phyloP scores from a whole-genome alignment of 35 echinoderm and acorn worm genomes.

The Eucidaris tribuloides region DNA sequence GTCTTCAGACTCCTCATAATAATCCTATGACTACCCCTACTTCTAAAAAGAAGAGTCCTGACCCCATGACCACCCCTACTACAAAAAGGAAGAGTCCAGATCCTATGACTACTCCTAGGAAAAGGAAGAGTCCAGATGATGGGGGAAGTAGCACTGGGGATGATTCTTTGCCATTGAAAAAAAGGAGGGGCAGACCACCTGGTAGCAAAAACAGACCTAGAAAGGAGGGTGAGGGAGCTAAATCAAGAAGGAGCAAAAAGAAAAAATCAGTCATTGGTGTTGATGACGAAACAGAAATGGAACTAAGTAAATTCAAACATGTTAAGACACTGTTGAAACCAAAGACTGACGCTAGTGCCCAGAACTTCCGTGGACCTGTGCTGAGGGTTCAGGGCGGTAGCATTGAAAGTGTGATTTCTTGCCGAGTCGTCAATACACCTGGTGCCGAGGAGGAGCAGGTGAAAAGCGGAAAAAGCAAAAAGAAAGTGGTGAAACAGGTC shows the following conservation, averaged over 20 bases:
- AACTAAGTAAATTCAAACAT: slow-evolving; percentile 70
- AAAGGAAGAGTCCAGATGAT: slow-evolving; percentile 13
- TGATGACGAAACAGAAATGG: slow-evolving; percentile 31
- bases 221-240: slow-evolving; percentile 30
- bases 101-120: too few relatives aligned
- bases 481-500: slow-evolving; percentile 34
- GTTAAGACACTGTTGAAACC: neutral
- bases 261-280: slow-evolving; percentile 28
- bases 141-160: slow-evolving; percentile 7
- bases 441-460: neutral
- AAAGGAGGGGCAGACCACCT: slow-evolving; percentile 58
- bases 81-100: slow-evolving; percentile 19
- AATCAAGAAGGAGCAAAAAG: slow-evolving; percentile 16
- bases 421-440: slow-evolving; percentile 54
- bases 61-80: neutral
- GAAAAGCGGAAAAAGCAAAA: slow-evolving; percentile 25
- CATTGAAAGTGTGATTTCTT: slow-evolving; percentile 45
- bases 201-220: slow-evolving; percentile 66
- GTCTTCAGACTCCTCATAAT: slow-evolving; percentile 23
- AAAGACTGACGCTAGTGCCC: slow-evolving; percentile 5
- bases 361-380: slow-evolving; percentile 46
- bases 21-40: slow-evolving; percentile 53
- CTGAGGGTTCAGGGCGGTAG: slow-evolving; percentile 58
- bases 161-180: slow-evolving; percentile 34
- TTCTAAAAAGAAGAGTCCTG: neutral